Evolutionary conservation across 2,888 invertebrate genomes (phyloP), one percentile per base, ranked within the genome.

Genomic region (Trilocha varians): DNA sequence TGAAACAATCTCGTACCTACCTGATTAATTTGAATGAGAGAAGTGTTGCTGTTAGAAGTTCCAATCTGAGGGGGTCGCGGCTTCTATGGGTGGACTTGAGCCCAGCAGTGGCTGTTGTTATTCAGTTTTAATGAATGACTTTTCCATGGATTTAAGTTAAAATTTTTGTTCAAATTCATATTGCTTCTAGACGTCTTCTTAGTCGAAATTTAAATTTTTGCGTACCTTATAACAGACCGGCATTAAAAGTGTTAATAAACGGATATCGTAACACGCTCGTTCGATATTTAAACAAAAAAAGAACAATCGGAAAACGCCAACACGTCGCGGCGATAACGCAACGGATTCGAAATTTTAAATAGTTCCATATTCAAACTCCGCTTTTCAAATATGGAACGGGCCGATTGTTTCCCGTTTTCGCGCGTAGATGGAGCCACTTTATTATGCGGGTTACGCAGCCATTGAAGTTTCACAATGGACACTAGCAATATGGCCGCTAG

Each of bases 331-430:
- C 84, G 78, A 82, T 83, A 84, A 82, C 79, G 78, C 76, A 82
- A 84, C 84, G 83, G 79, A 82, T 83, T 83, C 84, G 75, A 84
- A 83, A 84, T 84, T 83, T 83, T 80, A 85, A 85, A 84, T 83
- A 85, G 82, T 83, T 79, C 78, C 76, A 79, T 79, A 77, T 77
- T 78, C 74, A 76, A 78, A 79, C 71, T 57, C 65, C 63, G 63
- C 67, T 71, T 75, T 78, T 78, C 82, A 73, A 78, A 84, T 82
- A 84, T 84, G 84, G 83, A 72, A 73, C 67, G 63, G 56, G 57
- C 51, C 77, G 70, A 80, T 80, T 83, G 83, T 84, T 83, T 83
- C 84, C 83, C 83, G 79, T 79, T 82, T 83, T 84, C 78, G 82
- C 79, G 70, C 64, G 70, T 74, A 75, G 73, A 74, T 77, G 63